A percentile compares a stretch with the other conserved stretches of the same genome.
Evolutionary conservation across 2,113 vertebrate genomes (phyloP).

Genomic region (Donacobius atricapilla): DNA sequence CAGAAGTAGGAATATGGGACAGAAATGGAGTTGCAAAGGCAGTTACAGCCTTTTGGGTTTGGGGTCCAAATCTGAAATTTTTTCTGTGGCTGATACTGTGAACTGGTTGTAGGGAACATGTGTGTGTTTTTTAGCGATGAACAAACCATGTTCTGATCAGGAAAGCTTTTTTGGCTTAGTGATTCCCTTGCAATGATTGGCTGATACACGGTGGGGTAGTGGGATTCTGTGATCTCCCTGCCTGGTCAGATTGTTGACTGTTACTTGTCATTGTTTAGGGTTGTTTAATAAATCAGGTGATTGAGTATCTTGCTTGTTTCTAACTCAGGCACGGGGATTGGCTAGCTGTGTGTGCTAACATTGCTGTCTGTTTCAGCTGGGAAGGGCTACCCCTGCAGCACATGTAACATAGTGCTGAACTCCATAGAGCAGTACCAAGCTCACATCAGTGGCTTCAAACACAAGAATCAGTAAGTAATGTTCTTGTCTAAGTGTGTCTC

Average conservation of each 20-base stretch:
- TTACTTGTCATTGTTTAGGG: background rate
- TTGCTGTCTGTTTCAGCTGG: conserved; percentile 79
- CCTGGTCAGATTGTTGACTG: background rate
- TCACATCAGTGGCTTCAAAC: conserved; percentile 95
- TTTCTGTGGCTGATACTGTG: background rate
- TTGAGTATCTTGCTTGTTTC: conserved; percentile 4
- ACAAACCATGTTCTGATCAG: background rate
- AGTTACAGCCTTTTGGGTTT: background rate
- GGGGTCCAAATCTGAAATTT: background rate
- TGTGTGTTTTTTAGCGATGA: background rate
- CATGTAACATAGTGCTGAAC: conserved; percentile 94
- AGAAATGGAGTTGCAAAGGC: background rate
- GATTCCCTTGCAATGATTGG: background rate
- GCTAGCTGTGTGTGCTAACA: conserved; percentile 41
- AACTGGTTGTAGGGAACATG: background rate
- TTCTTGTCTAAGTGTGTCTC: background rate
- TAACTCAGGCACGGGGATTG: background rate
- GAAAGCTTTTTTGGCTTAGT: background rate
- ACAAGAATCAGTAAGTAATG: conserved; percentile 93
- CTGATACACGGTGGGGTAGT: background rate
- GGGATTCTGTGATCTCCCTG: background rate
- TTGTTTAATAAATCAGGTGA: background rate
- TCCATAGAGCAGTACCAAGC: conserved; percentile 98
- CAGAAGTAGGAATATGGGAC: background rate
- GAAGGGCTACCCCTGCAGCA: conserved; percentile 89